Percentiles rank a stretch among this genome's conserved stretches.
Evolutionary conservation across 2,113 vertebrate genomes (phyloP).

Genomic region (Actenoides lindsayi): DNA sequence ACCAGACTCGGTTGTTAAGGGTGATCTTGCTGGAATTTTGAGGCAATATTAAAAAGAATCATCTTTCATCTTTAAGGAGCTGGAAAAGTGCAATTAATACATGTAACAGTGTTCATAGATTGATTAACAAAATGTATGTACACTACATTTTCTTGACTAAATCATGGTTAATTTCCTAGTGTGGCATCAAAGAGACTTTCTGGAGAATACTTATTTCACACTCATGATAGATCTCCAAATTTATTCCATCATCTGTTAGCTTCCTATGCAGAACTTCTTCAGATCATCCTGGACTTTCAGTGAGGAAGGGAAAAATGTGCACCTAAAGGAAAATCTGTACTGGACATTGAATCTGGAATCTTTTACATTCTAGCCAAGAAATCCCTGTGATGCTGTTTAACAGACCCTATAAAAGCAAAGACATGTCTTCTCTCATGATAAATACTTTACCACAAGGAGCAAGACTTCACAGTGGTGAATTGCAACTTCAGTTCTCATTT

Average conservation of each 20-base stretch:
- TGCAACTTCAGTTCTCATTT: constrained; percentile 32
- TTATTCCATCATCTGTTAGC: background rate
- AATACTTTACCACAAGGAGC: background rate
- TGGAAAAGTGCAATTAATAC: background rate
- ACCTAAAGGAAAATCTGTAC: background rate
- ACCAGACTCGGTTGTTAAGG: background rate
- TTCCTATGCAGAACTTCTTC: background rate
- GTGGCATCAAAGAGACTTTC: background rate
- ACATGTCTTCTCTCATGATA: background rate
- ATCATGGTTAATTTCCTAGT: background rate
- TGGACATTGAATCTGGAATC: background rate
- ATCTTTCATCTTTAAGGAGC: background rate
- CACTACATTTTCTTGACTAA: background rate
- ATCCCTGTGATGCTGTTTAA: background rate
- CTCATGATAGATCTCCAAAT: background rate
- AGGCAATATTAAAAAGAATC: background rate
- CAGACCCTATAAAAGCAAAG: background rate
- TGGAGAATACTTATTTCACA: background rate
- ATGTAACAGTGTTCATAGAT: background rate
- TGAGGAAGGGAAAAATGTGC: background rate
- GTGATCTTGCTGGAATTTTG: background rate
- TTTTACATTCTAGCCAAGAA: background rate
- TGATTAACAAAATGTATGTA: background rate
- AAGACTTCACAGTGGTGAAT: background rate
- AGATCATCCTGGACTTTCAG: background rate